Percentiles rank a stretch among this genome's conserved stretches.
These are phyloP conservation scores for Dendrocopos noguchii DNA, from an alignment of 2,113 vertebrate species.

Conservation along the genomic window DNA sequence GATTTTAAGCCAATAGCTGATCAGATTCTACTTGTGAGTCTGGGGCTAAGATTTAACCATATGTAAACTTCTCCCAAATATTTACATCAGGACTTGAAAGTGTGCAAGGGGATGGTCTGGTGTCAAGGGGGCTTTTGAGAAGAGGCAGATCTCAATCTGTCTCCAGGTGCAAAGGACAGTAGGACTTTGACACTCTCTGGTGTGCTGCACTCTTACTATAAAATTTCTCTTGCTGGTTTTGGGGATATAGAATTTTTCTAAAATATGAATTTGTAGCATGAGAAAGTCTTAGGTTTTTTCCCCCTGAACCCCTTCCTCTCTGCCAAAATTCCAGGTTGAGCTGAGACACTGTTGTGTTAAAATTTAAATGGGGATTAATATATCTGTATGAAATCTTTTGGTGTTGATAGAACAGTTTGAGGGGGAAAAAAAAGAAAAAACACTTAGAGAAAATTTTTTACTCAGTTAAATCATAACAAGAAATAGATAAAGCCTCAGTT, in stretches of 20 bases:
- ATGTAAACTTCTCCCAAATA: background rate
- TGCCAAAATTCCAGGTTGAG: fast-evolving
- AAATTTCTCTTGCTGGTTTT: background rate
- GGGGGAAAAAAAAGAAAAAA: background rate
- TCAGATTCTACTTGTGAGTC: background rate
- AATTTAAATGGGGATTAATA: background rate
- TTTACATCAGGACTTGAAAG: background rate
- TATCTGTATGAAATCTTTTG: background rate
- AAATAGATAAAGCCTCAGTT: slow-evolving; percentile 5
- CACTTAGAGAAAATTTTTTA: background rate
- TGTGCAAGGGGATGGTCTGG: background rate
- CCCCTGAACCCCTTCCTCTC: background rate
- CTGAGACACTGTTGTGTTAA: background rate
- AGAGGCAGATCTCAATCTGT: background rate
- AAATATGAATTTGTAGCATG: background rate
- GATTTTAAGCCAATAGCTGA: background rate
- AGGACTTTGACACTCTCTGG: background rate
- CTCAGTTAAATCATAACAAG: background rate
- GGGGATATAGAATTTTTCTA: background rate
- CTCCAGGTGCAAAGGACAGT: background rate
- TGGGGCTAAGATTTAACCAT: background rate
- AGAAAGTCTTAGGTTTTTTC: background rate
- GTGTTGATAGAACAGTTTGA: background rate
- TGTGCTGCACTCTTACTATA: background rate
- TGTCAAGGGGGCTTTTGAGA: background rate